Conservation (phyloP, 2,888 invertebrate species). For the Zaprionus obscuricornis region DNA sequence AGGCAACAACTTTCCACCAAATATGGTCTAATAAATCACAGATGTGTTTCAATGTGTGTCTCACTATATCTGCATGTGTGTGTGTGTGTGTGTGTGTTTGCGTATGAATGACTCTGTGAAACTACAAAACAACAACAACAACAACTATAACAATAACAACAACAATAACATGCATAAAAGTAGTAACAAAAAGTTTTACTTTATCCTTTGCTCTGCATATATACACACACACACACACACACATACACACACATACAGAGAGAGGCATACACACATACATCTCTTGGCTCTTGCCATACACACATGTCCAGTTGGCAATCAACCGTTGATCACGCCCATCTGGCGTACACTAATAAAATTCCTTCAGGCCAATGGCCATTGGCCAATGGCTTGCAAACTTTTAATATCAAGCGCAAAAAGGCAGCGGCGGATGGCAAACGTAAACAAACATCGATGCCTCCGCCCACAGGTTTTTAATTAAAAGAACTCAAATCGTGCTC, state of each 20-base stretch:
- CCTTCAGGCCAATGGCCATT: conserved; percentile 34
- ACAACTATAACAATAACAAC: conserved; percentile 18
- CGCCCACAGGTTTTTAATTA: conserved; percentile 65
- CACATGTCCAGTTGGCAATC: conserved; percentile 6
- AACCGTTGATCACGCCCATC: conserved; percentile 51
- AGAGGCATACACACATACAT: too few relatives aligned
- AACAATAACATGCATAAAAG: too few relatives aligned
- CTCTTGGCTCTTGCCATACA: background rate
- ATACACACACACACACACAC: conserved; percentile 2
- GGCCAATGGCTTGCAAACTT: conserved; percentile 29
- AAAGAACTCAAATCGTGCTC: conserved; percentile 57
- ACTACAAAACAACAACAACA: conserved; percentile 25
- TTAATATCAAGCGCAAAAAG: conserved; percentile 51
- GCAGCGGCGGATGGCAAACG: conserved; percentile 27
- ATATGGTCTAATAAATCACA: conserved; percentile 62
- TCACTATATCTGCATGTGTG: conserved; percentile 11
- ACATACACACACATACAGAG: background rate
- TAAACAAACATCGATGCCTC: conserved; percentile 41
- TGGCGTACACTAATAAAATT: conserved; percentile 65
- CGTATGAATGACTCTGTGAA: conserved; percentile 20
- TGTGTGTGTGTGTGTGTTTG: conserved; percentile 8
- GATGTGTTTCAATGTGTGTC: conserved; percentile 31
- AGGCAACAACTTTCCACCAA: conserved; percentile 53
- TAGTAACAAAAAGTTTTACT: conserved; percentile 46
- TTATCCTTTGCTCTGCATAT: conserved; percentile 29